Base-by-base conservation (phyloP, 2,113 vertebrate species). In the Forbesichthys agassizii region DNA sequence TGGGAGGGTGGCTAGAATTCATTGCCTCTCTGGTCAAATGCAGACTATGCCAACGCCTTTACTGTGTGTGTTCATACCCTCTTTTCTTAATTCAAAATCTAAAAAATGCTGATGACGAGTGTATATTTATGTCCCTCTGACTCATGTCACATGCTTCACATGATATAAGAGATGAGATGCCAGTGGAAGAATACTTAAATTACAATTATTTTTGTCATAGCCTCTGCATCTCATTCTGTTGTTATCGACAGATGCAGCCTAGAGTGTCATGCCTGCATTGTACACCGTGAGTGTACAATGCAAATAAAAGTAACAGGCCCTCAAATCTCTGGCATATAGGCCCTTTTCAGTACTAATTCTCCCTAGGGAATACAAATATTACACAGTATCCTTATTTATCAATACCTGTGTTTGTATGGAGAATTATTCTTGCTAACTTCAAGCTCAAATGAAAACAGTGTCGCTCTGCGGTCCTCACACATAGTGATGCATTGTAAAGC, bases 111-210 rank as follows among this genome's bases (percentile, higher is more conserved):
- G 48, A 10, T n/a, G 20, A 47, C 20, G 63, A 78, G 51, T 20
- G 51, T 65, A 66, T 69, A 69, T 81, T 81, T 73, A 69, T 72
- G 67, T 57, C 11, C 5, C 68, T 64, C 33, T 62, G 69, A 74
- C 58, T 80, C n/a, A 10, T 10, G 65, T 42, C 36, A 7, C 36
- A 59, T 79, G 69, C 61, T 61, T 69, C 33, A 57, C 27, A 63
- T 16, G 55, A 57, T 57, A 58, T 33, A 58, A 58, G 56, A 64
- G 56, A 20, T 68, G 48, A 56, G 68, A 57, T 52, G 48, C n/a
- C 0, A 49, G n/a, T 33, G 48, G 14, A 60, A 2, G 46, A 63
- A 14, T 27, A 1, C 3, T 11, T 11, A 55, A n/a, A 0, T 9
- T 49, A 61, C 11, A 59, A 2, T 51, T 52, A 54, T 62, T 55